A percentile compares a stretch with the other conserved stretches of the same genome.
phyloP scores from a whole-genome alignment of 1,140 invertebrate species.

The Elysia chlorotica region DNA sequence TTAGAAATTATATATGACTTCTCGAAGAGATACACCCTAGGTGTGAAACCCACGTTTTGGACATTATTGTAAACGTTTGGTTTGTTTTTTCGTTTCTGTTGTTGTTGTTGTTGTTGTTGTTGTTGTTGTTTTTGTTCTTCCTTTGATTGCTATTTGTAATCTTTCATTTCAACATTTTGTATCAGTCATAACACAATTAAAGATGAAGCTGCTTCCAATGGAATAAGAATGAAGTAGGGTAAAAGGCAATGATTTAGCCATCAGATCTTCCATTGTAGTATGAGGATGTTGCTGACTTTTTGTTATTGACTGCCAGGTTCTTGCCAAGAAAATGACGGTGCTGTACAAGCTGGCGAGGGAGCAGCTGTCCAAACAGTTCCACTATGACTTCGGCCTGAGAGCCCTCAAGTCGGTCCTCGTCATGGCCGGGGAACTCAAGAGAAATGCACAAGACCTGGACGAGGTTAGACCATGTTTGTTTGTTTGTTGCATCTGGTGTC shows the following conservation, averaged over 20 bases:
- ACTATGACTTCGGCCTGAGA: slow-evolving; percentile 90
- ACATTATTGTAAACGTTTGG: too few relatives aligned
- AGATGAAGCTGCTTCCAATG: not conserved
- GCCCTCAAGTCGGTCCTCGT: slow-evolving; percentile 85
- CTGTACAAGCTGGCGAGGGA: slow-evolving; percentile 82
- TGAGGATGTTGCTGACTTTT: not conserved
- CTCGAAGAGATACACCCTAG: too few relatives aligned
- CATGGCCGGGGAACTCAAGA: slow-evolving; percentile 85
- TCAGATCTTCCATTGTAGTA: not conserved
- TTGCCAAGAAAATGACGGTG: slow-evolving; percentile 92
- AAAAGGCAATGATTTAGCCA: not conserved
- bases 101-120: too few relatives aligned
- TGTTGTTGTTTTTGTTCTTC: not conserved
- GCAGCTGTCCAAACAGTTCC: slow-evolving; percentile 87
- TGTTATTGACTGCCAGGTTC: slow-evolving; percentile 63
- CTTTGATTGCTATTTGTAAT: too few relatives aligned
- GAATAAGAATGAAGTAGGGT: not conserved
- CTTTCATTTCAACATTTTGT: not conserved
- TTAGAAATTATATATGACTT: too few relatives aligned
- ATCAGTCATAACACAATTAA: not conserved
- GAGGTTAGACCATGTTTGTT: slow-evolving; percentile 69
- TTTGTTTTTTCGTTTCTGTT: too few relatives aligned
- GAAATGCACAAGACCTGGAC: slow-evolving; percentile 74
- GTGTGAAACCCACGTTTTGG: too few relatives aligned
- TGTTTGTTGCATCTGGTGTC: too few relatives aligned